phyloP scores from a whole-genome alignment of 2,797 vertebrate species.

The Xiphophorus birchmanni region DNA sequence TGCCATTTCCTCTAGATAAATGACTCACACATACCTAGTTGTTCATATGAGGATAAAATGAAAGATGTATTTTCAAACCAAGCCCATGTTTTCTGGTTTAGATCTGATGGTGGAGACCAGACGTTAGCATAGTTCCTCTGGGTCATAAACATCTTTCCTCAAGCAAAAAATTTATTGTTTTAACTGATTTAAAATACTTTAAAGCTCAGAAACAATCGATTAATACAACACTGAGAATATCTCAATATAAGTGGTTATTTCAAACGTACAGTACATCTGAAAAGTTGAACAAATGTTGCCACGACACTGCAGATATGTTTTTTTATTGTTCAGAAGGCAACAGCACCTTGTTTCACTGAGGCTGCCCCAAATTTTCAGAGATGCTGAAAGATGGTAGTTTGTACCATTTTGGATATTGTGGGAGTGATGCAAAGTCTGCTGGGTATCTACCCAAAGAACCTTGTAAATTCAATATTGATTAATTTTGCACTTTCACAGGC shows the following conservation, averaged over 20 bases:
- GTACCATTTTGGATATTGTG: not conserved
- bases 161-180: not conserved
- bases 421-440: not conserved
- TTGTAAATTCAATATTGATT: not conserved
- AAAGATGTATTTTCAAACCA: not conserved
- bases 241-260: not conserved
- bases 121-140: not conserved
- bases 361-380: not conserved
- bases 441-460: not conserved
- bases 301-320: not conserved
- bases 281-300: not conserved
- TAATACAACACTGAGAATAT: not conserved
- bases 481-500: too few species aligned
- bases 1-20: slow-evolving; percentile 4
- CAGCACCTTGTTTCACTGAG: not conserved
- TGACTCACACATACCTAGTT: not conserved
- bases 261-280: not conserved
- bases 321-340: not conserved
- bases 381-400: not conserved
- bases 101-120: not conserved
- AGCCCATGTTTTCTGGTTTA: not conserved
- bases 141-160: too few species aligned
- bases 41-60: not conserved
- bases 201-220: not conserved
- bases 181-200: not conserved